phyloP scores from a whole-genome alignment of 2,888 invertebrate species.

The Cerceris rybyensis region DNA sequence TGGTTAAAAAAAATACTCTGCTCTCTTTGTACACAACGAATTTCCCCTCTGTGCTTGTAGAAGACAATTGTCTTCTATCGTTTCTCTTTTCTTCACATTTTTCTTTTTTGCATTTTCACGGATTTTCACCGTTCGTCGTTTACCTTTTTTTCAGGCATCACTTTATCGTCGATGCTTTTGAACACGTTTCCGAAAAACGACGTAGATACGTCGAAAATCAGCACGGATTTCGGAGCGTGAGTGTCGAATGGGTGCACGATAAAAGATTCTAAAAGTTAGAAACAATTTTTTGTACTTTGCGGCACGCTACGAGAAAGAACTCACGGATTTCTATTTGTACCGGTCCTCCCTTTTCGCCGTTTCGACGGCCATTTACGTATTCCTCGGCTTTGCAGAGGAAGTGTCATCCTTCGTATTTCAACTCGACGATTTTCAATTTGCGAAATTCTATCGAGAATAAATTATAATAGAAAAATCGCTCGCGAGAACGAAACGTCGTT shows the following conservation, averaged over 20 bases:
- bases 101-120: neutral
- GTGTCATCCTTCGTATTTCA: too few relatives aligned
- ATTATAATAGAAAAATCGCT: slow-evolving; percentile 21
- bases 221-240: slow-evolving; percentile 28
- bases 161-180: neutral
- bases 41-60: slow-evolving; percentile 17
- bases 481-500: slow-evolving; percentile 4
- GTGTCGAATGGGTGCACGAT: slow-evolving; percentile 54
- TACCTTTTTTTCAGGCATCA: neutral
- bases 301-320: slow-evolving; percentile 70
- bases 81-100: neutral
- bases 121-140: neutral
- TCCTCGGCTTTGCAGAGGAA: slow-evolving; percentile 2
- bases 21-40: slow-evolving; percentile 47
- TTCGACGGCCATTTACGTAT: slow-evolving; percentile 3
- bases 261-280: slow-evolving; percentile 71
- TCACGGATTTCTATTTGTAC: slow-evolving; percentile 16
- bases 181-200: neutral
- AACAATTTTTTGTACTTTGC: slow-evolving; percentile 78
- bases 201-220: slow-evolving; percentile 26
- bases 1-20: slow-evolving; percentile 32
- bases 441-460: slow-evolving; percentile 1
- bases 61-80: neutral
- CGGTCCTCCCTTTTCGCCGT: neutral
- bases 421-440: slow-evolving; percentile 9